Evolutionary conservation across 2,113 vertebrate species (phyloP), one percentile per base, ranked within the genome.

Genomic region (Tursiops truncatus): DNA sequence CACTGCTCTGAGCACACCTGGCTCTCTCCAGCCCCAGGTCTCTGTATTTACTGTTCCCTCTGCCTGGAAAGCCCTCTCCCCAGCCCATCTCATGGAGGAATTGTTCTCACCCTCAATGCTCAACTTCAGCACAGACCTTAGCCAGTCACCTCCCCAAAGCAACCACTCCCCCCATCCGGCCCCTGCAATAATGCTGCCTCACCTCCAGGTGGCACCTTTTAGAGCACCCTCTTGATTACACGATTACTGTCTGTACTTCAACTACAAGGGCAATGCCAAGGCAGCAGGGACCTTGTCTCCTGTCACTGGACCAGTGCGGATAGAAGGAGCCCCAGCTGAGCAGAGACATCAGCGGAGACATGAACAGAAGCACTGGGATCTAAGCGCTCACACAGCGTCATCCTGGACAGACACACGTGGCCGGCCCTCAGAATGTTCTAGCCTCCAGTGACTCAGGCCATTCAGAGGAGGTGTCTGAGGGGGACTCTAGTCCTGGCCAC

Each of bases 101-200:
- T 18, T 11, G 8, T 44, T 38, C 31, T 63, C n/a, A 8, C 2
- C 17, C 44, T 67, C 79, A 11, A 6, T 6, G 50, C 23, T 47
- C 53, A 50, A 25, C 71, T 67, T 17, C 15, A 53, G 21, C 20
- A 74, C 58, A 20, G 20, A 50, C 18, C 13, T 25, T 6, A 47
- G 33, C n/a, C 2, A 1, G 25, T 20, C 62, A 26, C 21, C 58
- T 18, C 17, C 12, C 41, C 6, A 31, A 41, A 82, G 33, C 13
- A 25, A 6, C 4, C 0, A 0, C 4, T 12, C 15, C 56, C 28
- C 20, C 47, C 4, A 1, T 2, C 47, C 1, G 1, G 28, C n/a
- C 60, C 68, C 28, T 25, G 36, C 25, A 3, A 4, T 25, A 26
- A 65, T 21, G 28, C 90, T 13, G 10, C 36, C 71, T 28, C 71